phyloP scores from a whole-genome alignment of 2,113 vertebrate genomes.

The Saimiri boliviensis region DNA sequence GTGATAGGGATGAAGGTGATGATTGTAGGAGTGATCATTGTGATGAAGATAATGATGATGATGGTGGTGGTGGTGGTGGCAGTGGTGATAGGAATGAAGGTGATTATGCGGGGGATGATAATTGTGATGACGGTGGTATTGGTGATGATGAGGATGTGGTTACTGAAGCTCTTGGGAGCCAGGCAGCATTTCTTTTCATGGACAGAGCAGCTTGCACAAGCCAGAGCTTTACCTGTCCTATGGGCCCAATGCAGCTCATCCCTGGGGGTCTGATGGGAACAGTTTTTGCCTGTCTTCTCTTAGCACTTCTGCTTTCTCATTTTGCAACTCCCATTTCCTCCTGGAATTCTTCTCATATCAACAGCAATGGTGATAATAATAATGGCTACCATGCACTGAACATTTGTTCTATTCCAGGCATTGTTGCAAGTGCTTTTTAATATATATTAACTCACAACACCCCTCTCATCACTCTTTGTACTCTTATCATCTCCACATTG shows the following conservation, averaged over 20 bases:
- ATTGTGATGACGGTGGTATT: neutral
- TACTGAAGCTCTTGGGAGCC: neutral
- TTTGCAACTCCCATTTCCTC: neutral
- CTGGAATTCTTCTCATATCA: neutral
- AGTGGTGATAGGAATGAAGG: neutral
- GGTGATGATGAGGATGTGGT: neutral
- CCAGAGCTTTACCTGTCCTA: neutral
- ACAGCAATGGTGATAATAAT: neutral
- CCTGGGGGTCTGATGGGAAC: neutral
- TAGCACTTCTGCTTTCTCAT: neutral
- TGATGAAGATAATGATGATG: neutral
- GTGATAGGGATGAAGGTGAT: neutral
- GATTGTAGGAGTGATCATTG: neutral
- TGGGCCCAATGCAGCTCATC: neutral
- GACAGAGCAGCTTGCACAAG: neutral
- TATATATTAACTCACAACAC: neutral
- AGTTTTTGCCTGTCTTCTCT: neutral
- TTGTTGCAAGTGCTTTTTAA: neutral
- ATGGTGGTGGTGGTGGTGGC: neutral
- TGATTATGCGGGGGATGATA: neutral
- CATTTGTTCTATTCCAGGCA: neutral
- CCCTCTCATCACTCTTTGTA: neutral
- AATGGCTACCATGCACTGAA: neutral
- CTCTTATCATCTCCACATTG: neutral
- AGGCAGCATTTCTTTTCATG: neutral